Evolutionary conservation across 1,140 invertebrate species (phyloP).

Genomic region (Lutraria rhynchaena): DNA sequence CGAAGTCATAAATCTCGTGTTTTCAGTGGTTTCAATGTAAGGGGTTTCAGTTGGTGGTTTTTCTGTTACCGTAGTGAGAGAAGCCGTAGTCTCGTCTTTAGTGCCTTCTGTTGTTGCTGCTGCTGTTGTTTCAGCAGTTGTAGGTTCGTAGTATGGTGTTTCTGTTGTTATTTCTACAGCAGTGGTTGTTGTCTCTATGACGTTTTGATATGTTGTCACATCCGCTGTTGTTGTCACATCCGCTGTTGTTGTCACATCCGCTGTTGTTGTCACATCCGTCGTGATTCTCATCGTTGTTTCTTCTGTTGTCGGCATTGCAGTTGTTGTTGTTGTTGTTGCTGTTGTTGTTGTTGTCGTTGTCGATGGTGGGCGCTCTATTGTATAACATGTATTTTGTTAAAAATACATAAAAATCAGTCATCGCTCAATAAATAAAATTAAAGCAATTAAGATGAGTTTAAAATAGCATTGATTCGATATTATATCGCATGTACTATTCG

Average conservation of each 20-base stretch:
- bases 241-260: not conserved
- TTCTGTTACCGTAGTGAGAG: not conserved
- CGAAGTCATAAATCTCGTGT: too few relatives aligned
- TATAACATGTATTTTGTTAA: too few relatives aligned
- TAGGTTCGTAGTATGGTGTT: not conserved
- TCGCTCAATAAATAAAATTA: too few relatives aligned
- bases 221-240: not conserved
- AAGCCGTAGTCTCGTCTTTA: not conserved
- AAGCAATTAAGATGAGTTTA: too few relatives aligned
- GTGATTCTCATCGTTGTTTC: not conserved
- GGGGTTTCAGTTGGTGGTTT: not conserved
- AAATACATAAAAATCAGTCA: too few relatives aligned
- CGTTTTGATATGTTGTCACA: too few relatives aligned
- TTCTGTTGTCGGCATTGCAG: not conserved
- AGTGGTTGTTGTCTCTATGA: slow-evolving; percentile 10
- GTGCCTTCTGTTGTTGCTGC: not conserved
- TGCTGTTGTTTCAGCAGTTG: not conserved
- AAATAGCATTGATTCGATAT: too few relatives aligned
- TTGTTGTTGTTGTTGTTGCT: slow-evolving; percentile 27
- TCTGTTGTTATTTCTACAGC: not conserved
- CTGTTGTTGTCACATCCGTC: not conserved
- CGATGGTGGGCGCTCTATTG: too few relatives aligned
- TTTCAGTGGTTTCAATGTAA: not conserved
- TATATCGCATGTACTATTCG: not conserved
- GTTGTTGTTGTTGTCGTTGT: slow-evolving; percentile 13